Percentiles rank a stretch among this genome's conserved stretches.
Conservation (phyloP, 2,888 invertebrate species). For the Cenopis cana region DNA sequence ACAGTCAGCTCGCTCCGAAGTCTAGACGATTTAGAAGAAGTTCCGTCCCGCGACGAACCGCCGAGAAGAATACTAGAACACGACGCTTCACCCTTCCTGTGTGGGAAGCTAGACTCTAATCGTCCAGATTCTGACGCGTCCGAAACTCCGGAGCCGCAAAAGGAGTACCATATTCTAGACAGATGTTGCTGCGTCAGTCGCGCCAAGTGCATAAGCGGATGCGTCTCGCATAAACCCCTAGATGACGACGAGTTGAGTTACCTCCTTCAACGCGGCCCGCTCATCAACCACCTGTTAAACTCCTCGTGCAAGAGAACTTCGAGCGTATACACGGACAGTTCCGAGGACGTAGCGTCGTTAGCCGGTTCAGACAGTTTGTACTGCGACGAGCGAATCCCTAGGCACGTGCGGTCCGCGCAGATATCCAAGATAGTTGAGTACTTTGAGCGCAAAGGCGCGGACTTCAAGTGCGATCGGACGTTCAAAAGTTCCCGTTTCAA, state of each 20-base stretch:
- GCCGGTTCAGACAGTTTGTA: conserved; percentile 90
- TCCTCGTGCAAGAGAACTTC: conserved; percentile 88
- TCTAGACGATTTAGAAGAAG: conserved; percentile 83
- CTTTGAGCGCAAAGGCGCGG: conserved; percentile 91
- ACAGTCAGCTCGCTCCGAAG: conserved; percentile 85
- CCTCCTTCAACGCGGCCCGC: conserved; percentile 69
- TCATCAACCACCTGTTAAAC: conserved; percentile 72
- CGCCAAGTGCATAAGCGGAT: conserved; percentile 63
- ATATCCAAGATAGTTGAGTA: conserved; percentile 95
- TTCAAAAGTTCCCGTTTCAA: conserved; percentile 63
- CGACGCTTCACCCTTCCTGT: conserved; percentile 60
- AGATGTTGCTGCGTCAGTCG: conserved; percentile 72
- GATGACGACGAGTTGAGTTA: conserved; percentile 75
- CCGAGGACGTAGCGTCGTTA: conserved; percentile 93
- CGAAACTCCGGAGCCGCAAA: conserved; percentile 50
- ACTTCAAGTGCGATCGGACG: conserved; percentile 78
- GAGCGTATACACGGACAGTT: conserved; percentile 94
- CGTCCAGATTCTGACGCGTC: conserved; percentile 50
- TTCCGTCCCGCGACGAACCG: conserved; percentile 45
- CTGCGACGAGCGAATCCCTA: conserved; percentile 87
- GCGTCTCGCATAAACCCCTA: conserved; percentile 58
- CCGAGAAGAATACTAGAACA: conserved; percentile 36
- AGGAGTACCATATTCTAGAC: conserved; percentile 68
- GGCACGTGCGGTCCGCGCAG: conserved; percentile 87
- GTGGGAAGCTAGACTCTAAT: conserved; percentile 57